Evolutionary conservation across 2,888 invertebrate species (phyloP), one percentile per base, ranked within the genome.

Genomic region (Hypolimnas misippus): DNA sequence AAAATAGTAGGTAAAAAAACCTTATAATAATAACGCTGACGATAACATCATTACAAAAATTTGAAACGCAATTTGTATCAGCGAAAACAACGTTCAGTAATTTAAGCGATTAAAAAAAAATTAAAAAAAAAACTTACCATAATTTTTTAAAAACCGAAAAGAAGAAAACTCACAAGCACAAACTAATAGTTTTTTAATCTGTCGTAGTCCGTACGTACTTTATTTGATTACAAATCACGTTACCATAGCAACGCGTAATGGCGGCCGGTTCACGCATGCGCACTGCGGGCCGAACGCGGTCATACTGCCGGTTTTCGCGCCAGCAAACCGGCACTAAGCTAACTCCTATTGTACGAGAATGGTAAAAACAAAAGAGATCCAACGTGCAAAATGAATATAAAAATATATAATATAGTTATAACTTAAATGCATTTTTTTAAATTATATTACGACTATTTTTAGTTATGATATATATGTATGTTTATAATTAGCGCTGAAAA

Each of bases 291-390:
- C 76, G 77, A 71, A 66, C 80, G 74, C 78, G 74, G 70, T 71
- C 69, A 71, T 76, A 88, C 88, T 88, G 86, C 74, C 73, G 76
- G 83, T 84, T 88, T 88, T 89, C 87, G 87, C 88, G 89, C 86
- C 87, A 75, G 65, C 66, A 57, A 56, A 46, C 44, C 44, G 44
- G 56, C 63, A 57, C 63, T 58, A 59, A 66, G 46, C 42, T 40
- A 63, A 60, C 61, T 63, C 21, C 64, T 58, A 53, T 60, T 57
- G 59, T 63, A 19, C 57, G 57, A 21, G 69, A 61, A 67, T 52
- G 57, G 46, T 49, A 54, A 46, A 63, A 61, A 66, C 63, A 62
- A 60, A 57, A 68, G 58, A 56, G 66, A 62, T 54, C 46, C 58
- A 55, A 31, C 51, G 12, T 38, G 10, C 10, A 54, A 16, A 50